Percentiles rank a stretch among this genome's conserved stretches.
Evolutionary conservation across 2,888 invertebrate genomes (phyloP).

Genomic region (Ophraella communa): DNA sequence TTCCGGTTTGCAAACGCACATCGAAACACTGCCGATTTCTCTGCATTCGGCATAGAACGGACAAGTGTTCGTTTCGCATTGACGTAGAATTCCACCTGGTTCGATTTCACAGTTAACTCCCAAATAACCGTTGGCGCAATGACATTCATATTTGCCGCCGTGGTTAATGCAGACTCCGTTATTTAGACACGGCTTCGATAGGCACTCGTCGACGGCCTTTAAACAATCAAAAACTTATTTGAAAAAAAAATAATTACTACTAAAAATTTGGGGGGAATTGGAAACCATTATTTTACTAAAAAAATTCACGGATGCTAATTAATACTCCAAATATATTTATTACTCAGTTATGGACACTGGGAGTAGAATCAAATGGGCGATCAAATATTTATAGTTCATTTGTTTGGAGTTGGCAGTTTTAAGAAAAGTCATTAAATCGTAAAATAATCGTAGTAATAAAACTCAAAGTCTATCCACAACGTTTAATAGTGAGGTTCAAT

Average conservation of each 20-base stretch:
- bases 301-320: no score
- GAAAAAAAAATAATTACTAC: not conserved
- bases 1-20: conserved; percentile 72
- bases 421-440: no score
- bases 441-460: no score
- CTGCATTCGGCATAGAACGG: conserved; percentile 73
- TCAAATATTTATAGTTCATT: no score
- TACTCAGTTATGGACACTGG: no score
- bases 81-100: conserved; percentile 58
- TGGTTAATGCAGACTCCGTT: conserved; percentile 68
- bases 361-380: no score
- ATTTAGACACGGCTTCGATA: conserved; percentile 67
- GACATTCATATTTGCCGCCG: conserved; percentile 64
- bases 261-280: no score
- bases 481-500: no score
- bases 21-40: conserved; percentile 55
- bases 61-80: conserved; percentile 65
- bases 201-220: conserved; percentile 65
- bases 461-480: no score
- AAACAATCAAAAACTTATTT: conserved; percentile 19
- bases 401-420: no score
- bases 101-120: conserved; percentile 64
- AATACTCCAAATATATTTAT: no score
- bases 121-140: conserved; percentile 63
- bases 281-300: no score